Evolutionary conservation across 2,888 invertebrate genomes (phyloP).

Genomic region (Zelleria hepariella): DNA sequence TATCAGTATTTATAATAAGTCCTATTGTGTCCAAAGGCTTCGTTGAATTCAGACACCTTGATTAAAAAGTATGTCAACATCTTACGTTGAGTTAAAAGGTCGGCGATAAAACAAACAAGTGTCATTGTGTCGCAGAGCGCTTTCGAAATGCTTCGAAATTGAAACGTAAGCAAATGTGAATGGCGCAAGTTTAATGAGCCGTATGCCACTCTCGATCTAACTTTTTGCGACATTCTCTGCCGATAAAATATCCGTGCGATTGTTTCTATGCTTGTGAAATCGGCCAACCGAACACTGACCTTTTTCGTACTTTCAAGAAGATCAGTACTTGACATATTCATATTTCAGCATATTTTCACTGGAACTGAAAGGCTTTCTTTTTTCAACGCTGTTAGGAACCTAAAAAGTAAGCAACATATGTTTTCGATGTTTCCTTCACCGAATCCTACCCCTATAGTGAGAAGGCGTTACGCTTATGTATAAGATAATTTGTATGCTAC

Average conservation of each 20-base stretch:
- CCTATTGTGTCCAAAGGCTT: background rate
- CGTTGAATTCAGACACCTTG: background rate
- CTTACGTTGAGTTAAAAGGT: slow-evolving; percentile 31
- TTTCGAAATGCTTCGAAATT: slow-evolving; percentile 31
- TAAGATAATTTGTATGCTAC: slow-evolving; percentile 47
- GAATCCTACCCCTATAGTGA: no score
- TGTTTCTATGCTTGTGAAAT: background rate
- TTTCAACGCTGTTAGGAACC: no score
- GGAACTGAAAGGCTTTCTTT: background rate
- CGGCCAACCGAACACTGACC: background rate
- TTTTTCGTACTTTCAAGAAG: background rate
- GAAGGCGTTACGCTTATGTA: background rate
- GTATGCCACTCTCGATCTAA: slow-evolving; percentile 35
- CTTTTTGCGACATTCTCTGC: slow-evolving; percentile 34
- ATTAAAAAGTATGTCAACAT: slow-evolving; percentile 7
- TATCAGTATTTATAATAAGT: background rate
- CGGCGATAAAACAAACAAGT: slow-evolving; percentile 49
- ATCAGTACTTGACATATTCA: background rate
- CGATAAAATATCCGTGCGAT: slow-evolving; percentile 16
- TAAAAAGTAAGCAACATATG: no score
- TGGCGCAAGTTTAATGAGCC: slow-evolving; percentile 53
- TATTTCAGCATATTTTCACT: background rate
- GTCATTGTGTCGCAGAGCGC: slow-evolving; percentile 32
- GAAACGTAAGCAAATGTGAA: slow-evolving; percentile 53
- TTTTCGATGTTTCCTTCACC: no score